Base-by-base conservation (phyloP, 2,888 invertebrate species). In the Zhuqinia jingwanae region DNA sequence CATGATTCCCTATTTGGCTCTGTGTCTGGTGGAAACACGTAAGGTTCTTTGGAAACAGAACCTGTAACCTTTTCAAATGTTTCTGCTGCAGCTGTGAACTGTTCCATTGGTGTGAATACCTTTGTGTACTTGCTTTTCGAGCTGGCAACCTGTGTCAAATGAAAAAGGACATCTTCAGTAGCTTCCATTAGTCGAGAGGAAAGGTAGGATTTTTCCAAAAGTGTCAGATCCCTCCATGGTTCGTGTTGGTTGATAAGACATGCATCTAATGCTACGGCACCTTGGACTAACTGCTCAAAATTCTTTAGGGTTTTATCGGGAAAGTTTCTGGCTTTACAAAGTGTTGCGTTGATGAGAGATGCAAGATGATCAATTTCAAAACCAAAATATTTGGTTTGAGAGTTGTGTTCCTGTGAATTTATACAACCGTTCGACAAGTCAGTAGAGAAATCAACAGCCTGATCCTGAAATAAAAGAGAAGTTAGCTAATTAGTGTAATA, bases 91-190 rank as follows among this genome's bases (percentile, higher is more conserved):
- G 70, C 70, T 3, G 5, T 42, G n/a, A 70, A 47, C 2, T 70
- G 20, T 6, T 2, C 1, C 2, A 17, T 45, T 11, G 70, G 70
- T 11, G 25, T 70, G 25, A 42, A 68, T 2, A 20, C 17, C 42
- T 17, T 42, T 2, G 42, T 17, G 17, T 45, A 70, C 3, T 70
- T 65, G 30, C 17, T 11, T 1, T 30, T 25, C 2, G 27, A 36
- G 5, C 2, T 30, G 22, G 45, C 45, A 15, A 70, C 1, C 8
- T 70, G 1, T 8, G 70, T 70, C 22, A 70, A 47, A 11, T 70
- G 70, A 6, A 70, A 70, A 11, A 70, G 42, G 0, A 45, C 15
- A 13, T 70, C 70, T 17, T 70, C 70, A 45, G 70, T 70, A 22
- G 15, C n/a, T 13, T 42, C 13, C 70, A 70, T 20, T n/a, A 70